Base-by-base conservation (phyloP, 2,113 vertebrate genomes). In the Aramus guarauna region DNA sequence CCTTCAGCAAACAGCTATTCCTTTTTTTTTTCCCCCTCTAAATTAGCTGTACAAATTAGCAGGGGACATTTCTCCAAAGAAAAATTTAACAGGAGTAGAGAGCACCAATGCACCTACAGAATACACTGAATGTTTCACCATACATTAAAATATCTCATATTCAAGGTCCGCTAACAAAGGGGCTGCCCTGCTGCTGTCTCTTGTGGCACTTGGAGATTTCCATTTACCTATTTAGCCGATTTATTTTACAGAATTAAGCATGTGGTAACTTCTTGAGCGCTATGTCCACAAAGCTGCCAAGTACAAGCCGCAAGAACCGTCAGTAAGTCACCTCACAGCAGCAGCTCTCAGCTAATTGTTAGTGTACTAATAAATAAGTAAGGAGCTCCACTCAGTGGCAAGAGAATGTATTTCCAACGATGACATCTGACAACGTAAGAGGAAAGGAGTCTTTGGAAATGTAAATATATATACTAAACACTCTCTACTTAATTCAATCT, bases 341-440 rank as follows among this genome's bases (percentile, higher is more conserved):
- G 48, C 39, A 67, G 11, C 8, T 22, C 37, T 45, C 67, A 32
- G 20, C 22, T 6, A 15, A 56, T 0, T 1, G 2, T 22, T 9
- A 7, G 41, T 1, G 17, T 5, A 30, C 29, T 13, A 41, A 84
- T 55, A 95, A 34, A 79, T 66, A 59, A 0, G 96, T 27, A 41
- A 85, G 43, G 72, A 91, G 93, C 94, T 74, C 97, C 97, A 62
- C 91, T 41, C 86, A 66, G 95, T 68, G 97, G 97, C 7, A 21
- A 53, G 23, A 85, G 15, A 20, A 79, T 13, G 67, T 7, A 76
- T 55, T 69, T 63, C 34, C 71, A 78, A 11, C 56, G 18, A 27
- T 4, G 36, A 2, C 3, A 36, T 3, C n/a, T 9, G 26, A 41
- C 4, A 27, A 55, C 15, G 43, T 7, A 8, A 62, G 43, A 58